Conservation (phyloP, 2,797 vertebrate species). For the Tiaroga cobitis region DNA sequence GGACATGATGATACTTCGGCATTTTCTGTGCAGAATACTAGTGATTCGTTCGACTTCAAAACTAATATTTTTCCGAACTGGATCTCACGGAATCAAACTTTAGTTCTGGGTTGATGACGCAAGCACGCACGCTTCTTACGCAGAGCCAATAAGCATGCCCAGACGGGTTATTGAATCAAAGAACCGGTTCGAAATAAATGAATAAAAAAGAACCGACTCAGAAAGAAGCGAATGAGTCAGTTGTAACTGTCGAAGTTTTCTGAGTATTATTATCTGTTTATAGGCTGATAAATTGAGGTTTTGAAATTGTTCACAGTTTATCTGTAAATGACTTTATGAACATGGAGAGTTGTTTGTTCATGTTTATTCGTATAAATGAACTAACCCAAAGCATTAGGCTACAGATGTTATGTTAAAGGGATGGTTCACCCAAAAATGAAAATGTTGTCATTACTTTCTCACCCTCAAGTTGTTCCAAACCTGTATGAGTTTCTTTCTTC, state of each 20-base stretch:
- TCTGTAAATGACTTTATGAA: neutral
- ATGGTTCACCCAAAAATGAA: no score
- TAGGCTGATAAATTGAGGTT: neutral
- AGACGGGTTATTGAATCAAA: neutral
- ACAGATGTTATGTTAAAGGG: neutral
- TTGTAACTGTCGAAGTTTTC: neutral
- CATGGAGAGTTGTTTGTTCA: neutral
- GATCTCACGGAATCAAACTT: neutral
- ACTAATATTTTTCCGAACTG: neutral
- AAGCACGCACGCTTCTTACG: neutral
- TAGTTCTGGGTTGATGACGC: neutral
- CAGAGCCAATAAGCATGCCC: neutral
- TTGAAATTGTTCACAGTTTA: neutral
- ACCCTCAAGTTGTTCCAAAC: no score
- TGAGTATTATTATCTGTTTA: neutral
- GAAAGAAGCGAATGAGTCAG: neutral
- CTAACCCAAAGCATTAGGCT: neutral
- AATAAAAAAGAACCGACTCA: neutral
- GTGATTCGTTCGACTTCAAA: neutral
- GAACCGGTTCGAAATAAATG: neutral
- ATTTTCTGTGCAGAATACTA: neutral
- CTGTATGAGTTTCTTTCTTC: no score
- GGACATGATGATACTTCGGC: neutral
- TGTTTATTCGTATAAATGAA: neutral
- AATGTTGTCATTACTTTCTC: no score